phyloP scores from a whole-genome alignment of 2,797 vertebrate species.

The Tragopan temminckii region DNA sequence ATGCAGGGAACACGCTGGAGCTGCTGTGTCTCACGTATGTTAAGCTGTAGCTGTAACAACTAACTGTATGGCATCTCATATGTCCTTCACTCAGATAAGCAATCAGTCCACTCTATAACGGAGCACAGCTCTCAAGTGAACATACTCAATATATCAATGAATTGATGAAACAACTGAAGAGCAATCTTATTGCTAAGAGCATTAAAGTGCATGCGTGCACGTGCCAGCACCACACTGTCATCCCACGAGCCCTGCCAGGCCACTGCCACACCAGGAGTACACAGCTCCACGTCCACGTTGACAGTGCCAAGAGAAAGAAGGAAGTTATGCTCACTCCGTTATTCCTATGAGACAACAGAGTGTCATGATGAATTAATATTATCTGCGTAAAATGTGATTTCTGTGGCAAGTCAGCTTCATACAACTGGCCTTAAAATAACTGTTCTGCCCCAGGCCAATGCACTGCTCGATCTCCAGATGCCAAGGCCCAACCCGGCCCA shows the following conservation, averaged over 20 bases:
- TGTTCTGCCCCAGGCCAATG: not conserved
- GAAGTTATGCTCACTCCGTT: not conserved
- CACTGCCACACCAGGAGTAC: too few species aligned
- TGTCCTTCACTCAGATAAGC: not conserved
- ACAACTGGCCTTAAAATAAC: not conserved
- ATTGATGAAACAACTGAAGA: not conserved
- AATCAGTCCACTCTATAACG: not conserved
- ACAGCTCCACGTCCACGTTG: not conserved
- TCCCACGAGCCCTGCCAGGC: not conserved
- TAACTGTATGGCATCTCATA: not conserved
- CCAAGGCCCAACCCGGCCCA: not conserved
- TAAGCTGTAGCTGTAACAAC: not conserved
- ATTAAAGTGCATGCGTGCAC: not conserved
- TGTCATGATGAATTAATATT: not conserved
- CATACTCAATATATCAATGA: fast-evolving
- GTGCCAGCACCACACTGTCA: not conserved
- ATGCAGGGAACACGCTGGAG: not conserved
- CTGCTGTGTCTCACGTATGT: not conserved
- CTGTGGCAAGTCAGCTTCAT: not conserved
- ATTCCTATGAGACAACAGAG: not conserved
- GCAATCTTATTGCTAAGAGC: not conserved
- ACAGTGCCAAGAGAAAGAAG: not conserved
- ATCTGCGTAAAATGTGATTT: not conserved
- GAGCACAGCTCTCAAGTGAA: not conserved
- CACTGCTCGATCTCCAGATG: not conserved